Percentiles rank a stretch among this genome's conserved stretches.
phyloP scores from a whole-genome alignment of 2,113 vertebrate genomes.

The Apteryx mantelli region DNA sequence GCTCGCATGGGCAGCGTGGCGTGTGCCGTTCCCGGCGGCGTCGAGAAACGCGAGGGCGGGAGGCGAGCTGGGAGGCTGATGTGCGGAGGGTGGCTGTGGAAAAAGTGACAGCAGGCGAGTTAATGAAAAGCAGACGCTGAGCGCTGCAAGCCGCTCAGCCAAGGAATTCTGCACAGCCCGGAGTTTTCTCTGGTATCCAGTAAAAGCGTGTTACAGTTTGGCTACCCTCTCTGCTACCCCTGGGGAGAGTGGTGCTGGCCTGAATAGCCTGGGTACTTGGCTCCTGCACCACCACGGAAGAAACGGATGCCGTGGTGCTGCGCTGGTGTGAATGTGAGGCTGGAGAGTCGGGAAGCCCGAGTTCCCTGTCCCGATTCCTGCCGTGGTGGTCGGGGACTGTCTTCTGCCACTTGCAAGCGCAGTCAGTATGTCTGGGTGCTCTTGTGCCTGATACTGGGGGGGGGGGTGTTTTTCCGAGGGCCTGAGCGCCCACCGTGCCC shows the following conservation, averaged over 20 bases:
- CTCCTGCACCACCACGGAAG: neutral
- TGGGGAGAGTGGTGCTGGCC: neutral
- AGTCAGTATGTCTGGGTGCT: neutral
- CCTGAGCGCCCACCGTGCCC: neutral
- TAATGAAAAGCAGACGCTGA: slow-evolving; percentile 42
- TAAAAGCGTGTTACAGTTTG: neutral
- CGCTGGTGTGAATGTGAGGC: accelerated
- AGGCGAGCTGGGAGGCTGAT: neutral
- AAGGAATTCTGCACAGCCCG: neutral
- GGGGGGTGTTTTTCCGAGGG: neutral
- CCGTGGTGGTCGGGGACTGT: neutral
- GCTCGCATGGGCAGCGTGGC: neutral
- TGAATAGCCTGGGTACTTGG: neutral
- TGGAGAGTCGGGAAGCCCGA: neutral
- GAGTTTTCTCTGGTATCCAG: neutral
- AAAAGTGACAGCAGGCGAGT: slow-evolving; percentile 39
- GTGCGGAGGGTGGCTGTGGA: neutral
- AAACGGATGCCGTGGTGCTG: accelerated
- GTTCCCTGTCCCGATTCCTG: neutral
- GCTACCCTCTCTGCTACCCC: neutral
- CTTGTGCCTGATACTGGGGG: neutral
- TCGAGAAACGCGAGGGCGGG: neutral
- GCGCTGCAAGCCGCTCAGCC: neutral
- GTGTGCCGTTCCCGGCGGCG: neutral
- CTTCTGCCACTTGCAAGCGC: neutral